A percentile compares a stretch with the other conserved stretches of the same genome.
Conservation (phyloP, 2,113 vertebrate species). For the Benitochromis conjunctus region DNA sequence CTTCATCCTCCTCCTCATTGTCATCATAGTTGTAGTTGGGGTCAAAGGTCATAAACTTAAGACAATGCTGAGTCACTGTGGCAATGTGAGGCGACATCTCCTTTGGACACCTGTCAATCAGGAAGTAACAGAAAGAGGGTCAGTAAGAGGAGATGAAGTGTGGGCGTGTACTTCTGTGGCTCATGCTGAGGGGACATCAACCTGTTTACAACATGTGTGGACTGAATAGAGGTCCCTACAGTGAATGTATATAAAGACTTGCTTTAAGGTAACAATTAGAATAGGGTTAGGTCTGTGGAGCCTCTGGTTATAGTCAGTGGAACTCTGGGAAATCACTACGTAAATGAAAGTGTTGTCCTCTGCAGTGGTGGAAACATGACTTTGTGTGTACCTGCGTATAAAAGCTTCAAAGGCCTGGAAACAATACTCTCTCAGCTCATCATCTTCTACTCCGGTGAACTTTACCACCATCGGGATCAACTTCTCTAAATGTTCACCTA, state of each 20-base stretch:
- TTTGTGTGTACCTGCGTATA: conserved; percentile 73
- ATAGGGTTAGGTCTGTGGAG: not conserved
- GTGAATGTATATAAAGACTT: not conserved
- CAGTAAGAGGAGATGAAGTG: not conserved
- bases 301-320: not conserved
- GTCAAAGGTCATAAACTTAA: conserved; percentile 89
- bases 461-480: conserved; percentile 86
- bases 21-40: conserved; percentile 93
- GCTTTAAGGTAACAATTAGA: not conserved
- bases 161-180: not conserved
- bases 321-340: not conserved
- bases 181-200: not conserved
- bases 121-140: not conserved
- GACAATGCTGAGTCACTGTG: conserved; percentile 82
- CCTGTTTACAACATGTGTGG: not conserved
- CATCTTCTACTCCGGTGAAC: conserved; percentile 87
- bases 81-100: conserved; percentile 86
- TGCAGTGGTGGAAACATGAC: accelerated
- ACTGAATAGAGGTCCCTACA: not conserved
- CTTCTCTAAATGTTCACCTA: conserved; percentile 88
- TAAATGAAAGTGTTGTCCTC: too few species aligned
- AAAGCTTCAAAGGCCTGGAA: conserved; percentile 94
- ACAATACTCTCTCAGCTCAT: conserved; percentile 89
- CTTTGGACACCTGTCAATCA: conserved; percentile 82
- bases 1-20: conserved; percentile 80